A percentile compares a stretch with the other conserved stretches of the same genome.
Evolutionary conservation across 1,140 invertebrate genomes (phyloP).

Genomic region (Pachypeltis micranthus): DNA sequence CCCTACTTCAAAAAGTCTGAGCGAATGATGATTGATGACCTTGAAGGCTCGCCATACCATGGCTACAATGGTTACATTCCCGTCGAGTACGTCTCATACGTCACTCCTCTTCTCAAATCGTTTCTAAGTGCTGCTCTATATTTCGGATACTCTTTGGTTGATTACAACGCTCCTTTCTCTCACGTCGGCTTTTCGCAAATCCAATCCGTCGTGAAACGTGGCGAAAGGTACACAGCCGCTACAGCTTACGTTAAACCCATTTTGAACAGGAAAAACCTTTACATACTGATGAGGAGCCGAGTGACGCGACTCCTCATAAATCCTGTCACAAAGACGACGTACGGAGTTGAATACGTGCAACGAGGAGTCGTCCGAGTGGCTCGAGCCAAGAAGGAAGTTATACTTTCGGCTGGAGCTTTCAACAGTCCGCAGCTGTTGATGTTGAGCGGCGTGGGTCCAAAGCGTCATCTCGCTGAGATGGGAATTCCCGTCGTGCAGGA

Average conservation of each 20-base stretch:
- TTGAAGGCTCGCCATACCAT: slow-evolving; percentile 45
- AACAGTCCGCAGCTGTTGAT: slow-evolving; percentile 58
- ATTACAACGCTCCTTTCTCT: slow-evolving; percentile 42
- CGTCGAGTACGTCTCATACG: slow-evolving; percentile 49
- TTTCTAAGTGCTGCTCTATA: slow-evolving; percentile 43
- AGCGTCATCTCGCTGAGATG: slow-evolving; percentile 50
- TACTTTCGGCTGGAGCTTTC: slow-evolving; percentile 53
- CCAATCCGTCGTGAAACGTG: slow-evolving; percentile 48
- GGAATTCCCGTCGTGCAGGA: slow-evolving; percentile 52
- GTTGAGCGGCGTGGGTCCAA: slow-evolving; percentile 61
- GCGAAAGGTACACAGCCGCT: slow-evolving; percentile 48
- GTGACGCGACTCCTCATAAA: slow-evolving; percentile 55
- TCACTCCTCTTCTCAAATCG: slow-evolving; percentile 39
- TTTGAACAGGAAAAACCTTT: slow-evolving; percentile 50
- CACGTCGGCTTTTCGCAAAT: slow-evolving; percentile 49
- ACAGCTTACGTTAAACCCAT: slow-evolving; percentile 45
- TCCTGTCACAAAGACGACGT: slow-evolving; percentile 42
- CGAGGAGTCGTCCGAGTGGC: slow-evolving; percentile 37
- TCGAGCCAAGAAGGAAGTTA: slow-evolving; percentile 47
- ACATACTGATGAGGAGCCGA: slow-evolving; percentile 51
- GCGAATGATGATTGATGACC: slow-evolving; percentile 38
- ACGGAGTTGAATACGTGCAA: slow-evolving; percentile 52
- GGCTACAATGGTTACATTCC: slow-evolving; percentile 52
- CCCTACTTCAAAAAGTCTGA: slow-evolving; percentile 76
- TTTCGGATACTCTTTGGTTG: slow-evolving; percentile 40